Conservation (phyloP, 2,888 invertebrate species). For the Yponomeuta sedellus region DNA sequence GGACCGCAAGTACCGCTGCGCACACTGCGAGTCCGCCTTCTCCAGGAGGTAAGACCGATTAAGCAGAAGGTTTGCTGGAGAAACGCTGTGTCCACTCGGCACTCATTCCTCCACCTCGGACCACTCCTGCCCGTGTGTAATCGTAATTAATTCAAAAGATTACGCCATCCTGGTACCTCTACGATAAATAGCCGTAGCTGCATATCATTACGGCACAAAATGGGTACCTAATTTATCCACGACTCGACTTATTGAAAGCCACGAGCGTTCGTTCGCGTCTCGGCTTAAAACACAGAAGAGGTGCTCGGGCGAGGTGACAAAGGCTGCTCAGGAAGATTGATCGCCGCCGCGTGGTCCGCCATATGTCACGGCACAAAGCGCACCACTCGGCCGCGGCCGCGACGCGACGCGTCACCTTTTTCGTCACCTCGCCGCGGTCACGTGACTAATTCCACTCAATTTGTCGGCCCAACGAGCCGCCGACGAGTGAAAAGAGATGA, state of each 20-base stretch:
- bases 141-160: constrained; percentile 21
- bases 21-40: constrained; percentile 94
- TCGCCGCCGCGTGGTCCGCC: constrained; percentile 13
- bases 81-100: too few relatives aligned
- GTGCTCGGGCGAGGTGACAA: constrained; percentile 10
- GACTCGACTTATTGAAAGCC: constrained; percentile 6
- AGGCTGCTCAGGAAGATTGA: constrained; percentile 18
- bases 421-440: constrained; percentile 71
- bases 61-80: background rate
- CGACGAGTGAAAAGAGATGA: constrained; percentile 70
- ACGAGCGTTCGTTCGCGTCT: constrained; percentile 6
- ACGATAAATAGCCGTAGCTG: background rate
- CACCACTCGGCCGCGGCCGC: constrained; percentile 15
- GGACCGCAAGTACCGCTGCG: constrained; percentile 92
- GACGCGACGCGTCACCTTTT: constrained; percentile 67
- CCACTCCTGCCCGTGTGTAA: too few relatives aligned
- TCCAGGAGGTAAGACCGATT: constrained; percentile 83
- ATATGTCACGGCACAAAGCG: constrained; percentile 20
- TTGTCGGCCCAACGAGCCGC: constrained; percentile 65
- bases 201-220: background rate
- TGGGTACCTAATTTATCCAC: background rate
- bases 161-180: background rate
- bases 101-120: too few relatives aligned
- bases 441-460: constrained; percentile 73
- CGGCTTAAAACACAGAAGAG: constrained; percentile 9